Evolutionary conservation across 1,140 invertebrate species (phyloP).

Genomic region (Ditylenchus dipsaci): DNA sequence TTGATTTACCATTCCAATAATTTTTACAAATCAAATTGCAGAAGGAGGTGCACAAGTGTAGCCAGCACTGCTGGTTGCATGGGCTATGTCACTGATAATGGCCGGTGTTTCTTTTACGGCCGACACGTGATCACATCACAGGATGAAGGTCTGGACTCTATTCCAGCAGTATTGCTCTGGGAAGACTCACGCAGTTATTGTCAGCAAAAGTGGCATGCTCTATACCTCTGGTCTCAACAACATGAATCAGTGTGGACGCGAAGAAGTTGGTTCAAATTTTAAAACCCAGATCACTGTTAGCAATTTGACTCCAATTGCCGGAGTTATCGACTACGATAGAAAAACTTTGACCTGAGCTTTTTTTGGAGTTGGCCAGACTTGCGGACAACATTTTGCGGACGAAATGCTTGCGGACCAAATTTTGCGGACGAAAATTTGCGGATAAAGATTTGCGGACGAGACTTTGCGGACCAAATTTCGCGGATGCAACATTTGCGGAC

Average conservation of each 20-base stretch:
- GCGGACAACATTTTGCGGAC: too few species aligned
- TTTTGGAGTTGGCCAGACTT: too few species aligned
- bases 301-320: too few species aligned
- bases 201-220: constrained; percentile 81
- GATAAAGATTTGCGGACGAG: too few species aligned
- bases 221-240: constrained; percentile 96
- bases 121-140: constrained; percentile 31
- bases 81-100: constrained; percentile 47
- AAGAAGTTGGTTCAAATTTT: not conserved
- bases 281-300: too few species aligned
- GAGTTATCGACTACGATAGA: too few species aligned
- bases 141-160: constrained; percentile 68
- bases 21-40: not conserved
- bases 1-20: not conserved
- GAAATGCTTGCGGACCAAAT: too few species aligned
- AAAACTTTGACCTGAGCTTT: too few species aligned
- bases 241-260: constrained; percentile 90
- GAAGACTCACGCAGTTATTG: constrained; percentile 87
- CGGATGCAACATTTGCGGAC: too few species aligned
- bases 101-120: constrained; percentile 34
- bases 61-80: constrained; percentile 37
- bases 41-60: constrained; percentile 35
- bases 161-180: constrained; percentile 76
- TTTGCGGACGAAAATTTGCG: too few species aligned
- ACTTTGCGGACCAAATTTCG: too few species aligned